Base-by-base conservation (phyloP, 92 coral and sea anemone genomes). In the Micromussa lordhowensis region DNA sequence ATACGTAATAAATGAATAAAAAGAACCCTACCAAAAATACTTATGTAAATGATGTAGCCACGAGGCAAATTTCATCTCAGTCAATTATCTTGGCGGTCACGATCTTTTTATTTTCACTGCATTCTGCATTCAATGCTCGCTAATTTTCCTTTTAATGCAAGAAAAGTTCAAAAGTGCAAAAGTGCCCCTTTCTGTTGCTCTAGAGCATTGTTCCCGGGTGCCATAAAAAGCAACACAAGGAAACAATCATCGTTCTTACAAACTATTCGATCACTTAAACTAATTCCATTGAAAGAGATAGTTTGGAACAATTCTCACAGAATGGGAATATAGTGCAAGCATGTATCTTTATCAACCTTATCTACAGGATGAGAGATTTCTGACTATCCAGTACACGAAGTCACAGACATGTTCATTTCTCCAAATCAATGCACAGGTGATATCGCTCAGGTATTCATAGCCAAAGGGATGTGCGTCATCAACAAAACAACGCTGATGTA, bases 391-490 rank as follows among this genome's bases (percentile, higher is more conserved):
- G 26, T 66, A 66, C 11, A 66, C 34, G 29, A 66, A 8, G 14
- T 66, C 7, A 10, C 71, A 66, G 32, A 66, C 32, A 10, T 66
- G 26, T 66, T 55, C 32, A 66, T 28, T 66, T 22, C 29, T 66
- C 17, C 12, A 26, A 66, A 66, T n/a, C 71, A 66, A 66, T 14
- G 31, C 32, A 28, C 4, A 10, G 51, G 38, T 29, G 78, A 73
- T 73, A 73, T 73, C 19, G 78, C 28, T 19, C 78, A 36, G 49
- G 53, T 12, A 73, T 32, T 73, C 8, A 17, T 40, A 71, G 24
- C 32, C 78, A 5, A 19, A 5, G 38, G 78, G 78, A 73, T 19
- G 21, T 73, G 54, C 78, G 78, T 73, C 78, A 73, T 73, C 28
- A 21, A 5, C 28, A 38, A 38, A 35, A 31, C 36, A 34, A 18